These are phyloP conservation scores for Xyrauchen texanus DNA, from an alignment of 2,113 vertebrate genomes.

Conservation along the genomic window DNA sequence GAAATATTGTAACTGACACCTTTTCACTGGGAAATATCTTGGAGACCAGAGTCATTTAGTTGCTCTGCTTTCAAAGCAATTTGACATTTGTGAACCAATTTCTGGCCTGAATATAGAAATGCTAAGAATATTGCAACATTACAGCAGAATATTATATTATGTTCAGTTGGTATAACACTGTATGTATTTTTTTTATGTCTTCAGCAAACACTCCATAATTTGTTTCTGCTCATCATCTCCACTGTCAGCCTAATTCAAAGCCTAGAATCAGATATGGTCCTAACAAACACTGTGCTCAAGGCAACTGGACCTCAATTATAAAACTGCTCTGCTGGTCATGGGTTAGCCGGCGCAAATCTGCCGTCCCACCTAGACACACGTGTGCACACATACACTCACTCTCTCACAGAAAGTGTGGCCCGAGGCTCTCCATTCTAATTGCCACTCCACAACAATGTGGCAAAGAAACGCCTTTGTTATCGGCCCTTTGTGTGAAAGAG, in stretches of 20 bases:
- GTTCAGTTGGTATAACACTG: conserved; percentile 9
- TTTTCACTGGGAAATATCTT: neutral
- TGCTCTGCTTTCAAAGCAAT: conserved; percentile 13
- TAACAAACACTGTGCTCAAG: conserved; percentile 51
- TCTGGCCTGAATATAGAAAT: conserved; percentile 20
- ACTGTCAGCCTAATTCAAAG: conserved; percentile 35
- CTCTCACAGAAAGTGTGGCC: conserved; percentile 52
- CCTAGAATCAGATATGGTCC: conserved; percentile 44
- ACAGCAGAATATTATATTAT: conserved; percentile 4
- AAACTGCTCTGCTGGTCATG: conserved; percentile 52
- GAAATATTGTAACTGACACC: neutral
- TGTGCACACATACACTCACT: conserved; percentile 22
- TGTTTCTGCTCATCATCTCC: conserved; percentile 13
- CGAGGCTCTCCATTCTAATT: conserved; percentile 57
- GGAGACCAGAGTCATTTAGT: conserved; percentile 7
- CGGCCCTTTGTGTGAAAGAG: conserved; percentile 57
- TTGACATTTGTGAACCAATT: conserved; percentile 23
- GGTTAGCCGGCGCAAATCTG: conserved; percentile 52
- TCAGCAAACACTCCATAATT: conserved; percentile 10
- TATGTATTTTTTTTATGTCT: conserved; percentile 30
- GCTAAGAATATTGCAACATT: neutral
- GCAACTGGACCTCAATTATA: conserved; percentile 60
- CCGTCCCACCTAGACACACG: conserved; percentile 40
- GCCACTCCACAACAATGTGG: conserved; percentile 52
- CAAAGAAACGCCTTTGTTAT: conserved; percentile 57